Conservation (phyloP, 1,140 invertebrate genomes). For the Pteromalus puparum region DNA sequence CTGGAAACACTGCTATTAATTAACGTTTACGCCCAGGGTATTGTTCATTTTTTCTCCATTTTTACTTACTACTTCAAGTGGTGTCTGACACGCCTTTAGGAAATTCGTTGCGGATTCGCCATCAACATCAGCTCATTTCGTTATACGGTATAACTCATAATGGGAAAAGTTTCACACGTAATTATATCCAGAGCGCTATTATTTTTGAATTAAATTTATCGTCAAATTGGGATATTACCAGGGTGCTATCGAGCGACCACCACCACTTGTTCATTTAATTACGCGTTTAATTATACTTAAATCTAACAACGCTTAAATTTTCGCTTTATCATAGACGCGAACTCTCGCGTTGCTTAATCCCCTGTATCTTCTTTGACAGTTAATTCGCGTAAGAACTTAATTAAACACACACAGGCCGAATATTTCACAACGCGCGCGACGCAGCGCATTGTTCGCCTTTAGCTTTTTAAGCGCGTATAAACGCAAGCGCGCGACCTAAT, state of each 20-base stretch:
- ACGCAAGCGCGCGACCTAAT: slow-evolving; percentile 10
- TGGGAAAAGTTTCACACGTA: not conserved
- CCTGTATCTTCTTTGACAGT: not conserved
- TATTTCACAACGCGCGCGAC: not conserved
- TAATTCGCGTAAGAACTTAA: slow-evolving; percentile 8
- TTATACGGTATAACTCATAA: not conserved
- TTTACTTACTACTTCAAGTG: too few relatives aligned
- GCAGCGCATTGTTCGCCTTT: not conserved
- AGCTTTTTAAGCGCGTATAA: not conserved
- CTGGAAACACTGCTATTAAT: too few relatives aligned
- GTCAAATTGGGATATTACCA: not conserved
- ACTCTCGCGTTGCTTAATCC: not conserved
- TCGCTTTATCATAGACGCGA: not conserved
- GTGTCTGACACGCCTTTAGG: not conserved
- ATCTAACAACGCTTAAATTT: not conserved
- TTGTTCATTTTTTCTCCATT: too few relatives aligned
- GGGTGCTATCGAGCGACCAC: not conserved
- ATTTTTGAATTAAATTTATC: slow-evolving; percentile 2
- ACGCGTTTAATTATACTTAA: not conserved
- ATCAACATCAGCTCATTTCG: too few relatives aligned
- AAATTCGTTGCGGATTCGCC: not conserved
- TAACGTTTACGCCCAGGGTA: too few relatives aligned
- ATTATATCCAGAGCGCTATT: not conserved
- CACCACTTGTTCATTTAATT: not conserved
- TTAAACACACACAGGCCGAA: not conserved